Evolutionary conservation across 2,113 vertebrate species (phyloP).

Genomic region (Macaca fascicularis): T2T-MFA8v1.1 NC_088377.1:13736001-13736500

Average conservation of each 20-base stretch:
- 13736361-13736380: too few relatives aligned
- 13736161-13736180: neutral
- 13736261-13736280: neutral
- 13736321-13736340: too few relatives aligned
- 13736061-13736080: neutral
- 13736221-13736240: neutral
- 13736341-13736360: too few relatives aligned
- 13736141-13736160: conserved; percentile 35
- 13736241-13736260: neutral
- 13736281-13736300: neutral
- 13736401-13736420: too few relatives aligned
- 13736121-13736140: conserved; percentile 15
- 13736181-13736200: neutral
- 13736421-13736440: too few relatives aligned
- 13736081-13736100: neutral
- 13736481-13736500: too few relatives aligned
- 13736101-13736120: conserved; percentile 55
- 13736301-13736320: neutral
- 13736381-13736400: too few relatives aligned
- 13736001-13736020: neutral
- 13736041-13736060: neutral
- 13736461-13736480: too few relatives aligned
- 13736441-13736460: too few relatives aligned
- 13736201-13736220: neutral
- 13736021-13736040: neutral